Evolutionary conservation across 2,113 vertebrate genomes (phyloP), one percentile per base, ranked within the genome.

Genomic region (Xenopus laevis): DNA sequence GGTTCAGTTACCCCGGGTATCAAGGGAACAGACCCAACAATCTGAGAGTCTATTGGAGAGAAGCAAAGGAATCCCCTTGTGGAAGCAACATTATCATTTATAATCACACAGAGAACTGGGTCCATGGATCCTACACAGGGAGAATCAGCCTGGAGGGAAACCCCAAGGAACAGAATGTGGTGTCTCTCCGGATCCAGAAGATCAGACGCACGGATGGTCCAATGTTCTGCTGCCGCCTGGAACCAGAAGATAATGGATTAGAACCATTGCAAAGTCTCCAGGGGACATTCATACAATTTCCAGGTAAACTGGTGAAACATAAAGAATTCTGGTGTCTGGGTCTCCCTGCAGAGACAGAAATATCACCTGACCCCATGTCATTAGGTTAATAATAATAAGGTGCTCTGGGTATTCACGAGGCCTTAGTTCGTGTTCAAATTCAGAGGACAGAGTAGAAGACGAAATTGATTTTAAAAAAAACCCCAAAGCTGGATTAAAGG

Each of bases 41-140:
- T 21, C n/a, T 55, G 33, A 68, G 21, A 10, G 69, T 78, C 46
- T 65, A 13, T 33, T 81, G 79, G 79, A 78, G 65, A 64, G 8
- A 23, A 1, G 53, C 30, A 13, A 2, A 1, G 2, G 12, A 2
- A 0, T 4, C 30, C 12, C 46, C 17, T 0, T 76, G 73, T 69
- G 65, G 73, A 30, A 18, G 5, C 11, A 21, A 53, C 45, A 0
- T 0, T 0, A 18, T 58, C 13, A 13, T 81, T 17, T 79, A 78
- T 52, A 77, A 67, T 8, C 13, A 69, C 17, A 59, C 75, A 10
- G 17, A 4, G 7, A 20, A 9, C 0, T 17, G 23, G 44, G 68
- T 52, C 17, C 60, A 66, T 52, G 2, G 0, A 0, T 15, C 66
- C 2, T 81, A 72, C 62, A 33, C 4, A 23, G 77, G 77, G 4